Evolutionary conservation across 2,113 vertebrate genomes (phyloP), one percentile per base, ranked within the genome.

Genomic region (Python bivittatus): DNA sequence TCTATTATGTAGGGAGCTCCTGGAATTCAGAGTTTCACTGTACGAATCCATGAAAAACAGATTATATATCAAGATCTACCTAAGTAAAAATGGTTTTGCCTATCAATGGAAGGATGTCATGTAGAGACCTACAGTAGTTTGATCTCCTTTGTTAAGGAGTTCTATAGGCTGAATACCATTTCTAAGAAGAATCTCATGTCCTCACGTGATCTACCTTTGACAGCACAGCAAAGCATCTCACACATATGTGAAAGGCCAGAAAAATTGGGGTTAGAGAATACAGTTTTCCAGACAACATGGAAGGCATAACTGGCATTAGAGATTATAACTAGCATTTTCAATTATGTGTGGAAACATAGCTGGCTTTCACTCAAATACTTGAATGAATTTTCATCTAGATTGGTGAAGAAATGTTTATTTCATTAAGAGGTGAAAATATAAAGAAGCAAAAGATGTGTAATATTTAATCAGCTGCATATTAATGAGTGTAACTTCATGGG

Each of bases 401-500:
- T 79, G 17, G 7, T 17, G 6, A 79, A 79, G 5, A 79, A 38
- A 22, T 22, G 38, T 20, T 38, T 38, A 79, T 38, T 38, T 38
- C 33, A 79, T 79, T 79, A 79, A 38, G 48, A 79, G 33, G 8
- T 72, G 44, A 57, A 92, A 90, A 29, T 57, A 85, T 1, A 89
- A 91, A 86, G 54, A 87, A 92, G 60, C 9, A 93, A 94, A 94
- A 23, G 3, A 1, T 94, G 38, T 48, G 1, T 17, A 56, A 11
- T 8, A 90, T 93, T 93, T 93, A 79, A 92, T 1, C 12, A 27
- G 85, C 13, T 29, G 0, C 72, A 92, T 90, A 93, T 83, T 33
- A 85, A 61, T 44, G 1, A 58, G 42, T 27, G 20, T 48, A 58
- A 52, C 3, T 23, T 58, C 22, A 33, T 90, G 53, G 44, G 0